A percentile compares a stretch with the other conserved stretches of the same genome.
phyloP scores from a whole-genome alignment of 2,797 vertebrate species.

The Chelonia mydas region DNA sequence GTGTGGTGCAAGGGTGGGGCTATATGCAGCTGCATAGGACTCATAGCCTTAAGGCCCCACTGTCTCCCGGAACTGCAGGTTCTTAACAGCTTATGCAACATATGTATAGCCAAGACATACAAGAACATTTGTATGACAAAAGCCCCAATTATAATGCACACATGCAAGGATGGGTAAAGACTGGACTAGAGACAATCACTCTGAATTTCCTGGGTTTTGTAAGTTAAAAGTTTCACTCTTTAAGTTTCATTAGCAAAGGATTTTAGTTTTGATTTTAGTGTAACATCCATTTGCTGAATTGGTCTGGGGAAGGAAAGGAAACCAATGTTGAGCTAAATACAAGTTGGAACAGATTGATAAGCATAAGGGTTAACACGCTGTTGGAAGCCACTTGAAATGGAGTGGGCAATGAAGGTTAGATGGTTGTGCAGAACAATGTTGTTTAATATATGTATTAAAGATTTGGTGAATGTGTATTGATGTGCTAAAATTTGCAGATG shows the following conservation, averaged over 20 bases:
- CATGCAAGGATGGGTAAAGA: background rate
- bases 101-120: background rate
- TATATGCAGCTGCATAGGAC: background rate
- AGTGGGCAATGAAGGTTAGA: background rate
- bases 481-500: background rate
- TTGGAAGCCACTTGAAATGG: too few relatives aligned
- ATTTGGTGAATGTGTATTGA: background rate
- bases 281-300: background rate
- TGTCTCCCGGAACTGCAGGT: background rate
- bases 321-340: too few relatives aligned
- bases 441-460: background rate
- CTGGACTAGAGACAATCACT: background rate
- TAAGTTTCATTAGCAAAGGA: background rate
- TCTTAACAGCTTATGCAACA: accelerated
- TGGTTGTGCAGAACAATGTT: background rate
- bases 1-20: background rate
- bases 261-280: background rate
- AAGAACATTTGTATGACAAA: accelerated
- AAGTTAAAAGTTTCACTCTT: background rate
- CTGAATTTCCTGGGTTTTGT: constrained; percentile 55
- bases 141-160: accelerated
- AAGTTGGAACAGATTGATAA: too few relatives aligned
- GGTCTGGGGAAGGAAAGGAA: too few relatives aligned
- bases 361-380: background rate
- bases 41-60: background rate